These are phyloP conservation scores for Myotis davidii DNA, from an alignment of 2,113 vertebrate species.

Conservation along the genomic window DNA sequence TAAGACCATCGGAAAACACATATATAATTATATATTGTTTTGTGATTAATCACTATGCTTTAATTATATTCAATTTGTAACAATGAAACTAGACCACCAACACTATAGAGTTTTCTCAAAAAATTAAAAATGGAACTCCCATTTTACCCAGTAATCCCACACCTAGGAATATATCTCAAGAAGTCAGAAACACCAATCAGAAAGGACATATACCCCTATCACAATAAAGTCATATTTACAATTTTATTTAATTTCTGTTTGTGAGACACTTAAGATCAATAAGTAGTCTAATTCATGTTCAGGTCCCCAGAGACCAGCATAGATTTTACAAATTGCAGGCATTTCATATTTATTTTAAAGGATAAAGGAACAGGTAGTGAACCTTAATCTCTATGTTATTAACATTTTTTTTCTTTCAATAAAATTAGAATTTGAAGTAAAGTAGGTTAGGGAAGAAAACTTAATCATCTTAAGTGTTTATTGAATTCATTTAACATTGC, in stretches of 20 bases:
- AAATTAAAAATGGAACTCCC: no score
- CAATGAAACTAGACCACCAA: no score
- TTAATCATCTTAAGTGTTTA: constrained; percentile 64
- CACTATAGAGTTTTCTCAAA: no score
- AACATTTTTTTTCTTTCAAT: constrained; percentile 28
- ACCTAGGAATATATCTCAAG: no score
- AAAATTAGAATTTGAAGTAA: constrained; percentile 57
- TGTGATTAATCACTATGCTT: no score
- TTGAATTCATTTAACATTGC: constrained; percentile 65
- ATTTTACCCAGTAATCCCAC: no score
- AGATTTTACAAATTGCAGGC: neutral
- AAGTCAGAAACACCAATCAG: no score
- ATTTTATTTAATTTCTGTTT: neutral
- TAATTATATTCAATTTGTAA: no score
- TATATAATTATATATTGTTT: no score
- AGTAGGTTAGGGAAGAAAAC: neutral
- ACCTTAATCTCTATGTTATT: neutral
- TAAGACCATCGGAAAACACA: no score
- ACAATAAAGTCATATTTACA: neutral
- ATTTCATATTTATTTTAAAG: constrained; percentile 13
- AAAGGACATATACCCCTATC: no score
- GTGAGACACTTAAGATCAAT: neutral
- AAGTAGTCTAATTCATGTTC: neutral
- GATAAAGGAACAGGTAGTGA: neutral
- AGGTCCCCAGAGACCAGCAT: neutral